Conservation (phyloP, 2,888 invertebrate species). For the Pterobdella sp. region DNA sequence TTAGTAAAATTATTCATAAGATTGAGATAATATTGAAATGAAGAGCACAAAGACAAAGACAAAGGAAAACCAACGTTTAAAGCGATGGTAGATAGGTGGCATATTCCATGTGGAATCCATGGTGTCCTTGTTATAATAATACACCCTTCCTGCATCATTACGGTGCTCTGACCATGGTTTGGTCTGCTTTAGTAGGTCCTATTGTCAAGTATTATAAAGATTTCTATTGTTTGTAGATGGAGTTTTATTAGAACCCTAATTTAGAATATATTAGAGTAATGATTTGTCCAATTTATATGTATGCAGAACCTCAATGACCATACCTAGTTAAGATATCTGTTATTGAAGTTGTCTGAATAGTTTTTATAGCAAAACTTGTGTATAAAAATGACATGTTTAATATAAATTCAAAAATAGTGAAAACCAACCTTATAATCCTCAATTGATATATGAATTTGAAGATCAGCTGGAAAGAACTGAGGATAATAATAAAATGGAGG, state of each 20-base stretch:
- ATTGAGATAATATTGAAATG: neutral
- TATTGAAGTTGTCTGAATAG: too few species aligned
- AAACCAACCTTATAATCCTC: conserved; percentile 9
- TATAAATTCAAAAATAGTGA: too few species aligned
- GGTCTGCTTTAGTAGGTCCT: conserved; percentile 15
- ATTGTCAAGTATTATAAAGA: too few species aligned
- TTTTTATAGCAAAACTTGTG: too few species aligned
- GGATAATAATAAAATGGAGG: neutral
- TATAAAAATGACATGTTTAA: too few species aligned
- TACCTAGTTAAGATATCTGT: too few species aligned
- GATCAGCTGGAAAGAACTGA: neutral
- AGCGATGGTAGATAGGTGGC: conserved; percentile 76
- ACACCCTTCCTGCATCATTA: conserved; percentile 69
- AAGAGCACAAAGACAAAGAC: neutral
- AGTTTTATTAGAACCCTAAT: too few species aligned
- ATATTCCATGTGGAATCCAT: conserved; percentile 95
- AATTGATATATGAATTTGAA: neutral
- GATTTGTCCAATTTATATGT: too few species aligned
- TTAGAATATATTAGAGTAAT: too few species aligned
- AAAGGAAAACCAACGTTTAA: conserved; percentile 63
- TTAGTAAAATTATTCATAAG: too few species aligned
- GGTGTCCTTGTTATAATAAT: conserved; percentile 80
- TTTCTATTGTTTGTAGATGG: too few species aligned
- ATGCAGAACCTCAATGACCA: too few species aligned
- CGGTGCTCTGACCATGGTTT: conserved; percentile 89